Evolutionary conservation across 2,797 vertebrate genomes (phyloP).

Genomic region (Peromyscus aztecus): DNA sequence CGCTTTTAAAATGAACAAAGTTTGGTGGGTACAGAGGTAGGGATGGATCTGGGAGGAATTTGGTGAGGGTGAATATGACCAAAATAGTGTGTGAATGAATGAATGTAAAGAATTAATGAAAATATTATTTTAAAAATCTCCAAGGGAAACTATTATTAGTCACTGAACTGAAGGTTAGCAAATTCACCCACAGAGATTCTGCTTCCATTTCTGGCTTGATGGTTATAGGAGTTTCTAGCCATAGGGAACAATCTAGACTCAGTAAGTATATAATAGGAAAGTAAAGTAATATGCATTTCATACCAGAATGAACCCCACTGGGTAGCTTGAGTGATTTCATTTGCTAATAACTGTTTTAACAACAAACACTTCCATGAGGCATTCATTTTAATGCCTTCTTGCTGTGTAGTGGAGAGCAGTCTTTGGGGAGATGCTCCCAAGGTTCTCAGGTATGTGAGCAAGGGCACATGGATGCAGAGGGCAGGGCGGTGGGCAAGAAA

Average conservation of each 20-base stretch:
- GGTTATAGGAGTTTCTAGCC: not conserved
- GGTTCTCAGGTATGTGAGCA: not conserved
- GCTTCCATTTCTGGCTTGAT: slow-evolving; percentile 9
- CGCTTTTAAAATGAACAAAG: not conserved
- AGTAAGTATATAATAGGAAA: not conserved
- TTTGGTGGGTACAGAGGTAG: not conserved
- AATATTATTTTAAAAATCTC: not conserved
- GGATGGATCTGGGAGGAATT: not conserved
- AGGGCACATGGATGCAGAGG: not conserved
- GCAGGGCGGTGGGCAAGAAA: not conserved
- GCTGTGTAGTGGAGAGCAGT: not conserved
- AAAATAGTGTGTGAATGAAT: not conserved
- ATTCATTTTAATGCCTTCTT: slow-evolving; percentile 5
- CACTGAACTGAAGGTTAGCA: not conserved
- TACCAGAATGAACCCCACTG: not conserved
- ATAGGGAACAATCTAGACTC: not conserved
- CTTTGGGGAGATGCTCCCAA: not conserved
- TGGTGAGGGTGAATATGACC: not conserved
- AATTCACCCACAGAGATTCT: slow-evolving; percentile 29
- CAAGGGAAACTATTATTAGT: not conserved
- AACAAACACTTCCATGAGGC: not conserved
- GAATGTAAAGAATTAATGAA: not conserved
- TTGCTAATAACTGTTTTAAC: slow-evolving; percentile 39
- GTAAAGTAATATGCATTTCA: not conserved
- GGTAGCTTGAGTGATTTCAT: slow-evolving; percentile 10